These are phyloP conservation scores for Xylocopa sonorina DNA, from an alignment of 1,140 invertebrate genomes.

Conservation along the genomic window DNA sequence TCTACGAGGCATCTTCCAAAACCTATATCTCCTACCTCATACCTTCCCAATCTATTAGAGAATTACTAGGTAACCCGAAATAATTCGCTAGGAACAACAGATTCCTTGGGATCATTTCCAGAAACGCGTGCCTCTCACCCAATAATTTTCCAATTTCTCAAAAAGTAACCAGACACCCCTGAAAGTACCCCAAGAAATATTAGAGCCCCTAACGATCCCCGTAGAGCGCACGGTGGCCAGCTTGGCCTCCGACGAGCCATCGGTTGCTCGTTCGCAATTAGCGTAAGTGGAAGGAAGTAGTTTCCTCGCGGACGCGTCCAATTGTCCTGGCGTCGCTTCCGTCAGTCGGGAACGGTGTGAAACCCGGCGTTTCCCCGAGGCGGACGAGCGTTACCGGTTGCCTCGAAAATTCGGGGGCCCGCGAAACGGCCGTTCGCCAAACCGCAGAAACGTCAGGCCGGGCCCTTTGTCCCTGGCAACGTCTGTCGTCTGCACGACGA, in stretches of 20 bases:
- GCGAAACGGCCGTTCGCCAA: constrained; percentile 66
- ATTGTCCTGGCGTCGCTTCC: not conserved
- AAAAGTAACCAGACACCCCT: not conserved
- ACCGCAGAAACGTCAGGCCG: constrained; percentile 77
- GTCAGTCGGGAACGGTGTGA: constrained; percentile 3
- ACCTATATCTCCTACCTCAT: no score
- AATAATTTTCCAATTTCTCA: not conserved
- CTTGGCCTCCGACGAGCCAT: not conserved
- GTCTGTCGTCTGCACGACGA: constrained; percentile 55
- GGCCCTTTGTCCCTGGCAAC: constrained; percentile 65
- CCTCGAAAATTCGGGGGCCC: constrained; percentile 59
- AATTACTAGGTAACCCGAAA: no score
- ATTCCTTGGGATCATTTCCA: no score
- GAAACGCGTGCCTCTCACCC: no score
- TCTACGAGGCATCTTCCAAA: no score
- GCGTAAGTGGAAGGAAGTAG: constrained; percentile 9
- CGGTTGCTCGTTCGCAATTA: not conserved
- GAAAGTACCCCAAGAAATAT: no score
- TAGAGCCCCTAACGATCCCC: no score
- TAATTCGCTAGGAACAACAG: no score
- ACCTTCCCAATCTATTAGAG: no score
- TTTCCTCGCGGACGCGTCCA: constrained; percentile 15
- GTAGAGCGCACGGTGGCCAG: not conserved
- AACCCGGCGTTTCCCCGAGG: not conserved
- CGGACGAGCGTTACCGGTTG: not conserved